These are phyloP conservation scores for Gymnosoma rotundatum DNA, from an alignment of 2,888 invertebrate genomes.

Conservation along the genomic window DNA sequence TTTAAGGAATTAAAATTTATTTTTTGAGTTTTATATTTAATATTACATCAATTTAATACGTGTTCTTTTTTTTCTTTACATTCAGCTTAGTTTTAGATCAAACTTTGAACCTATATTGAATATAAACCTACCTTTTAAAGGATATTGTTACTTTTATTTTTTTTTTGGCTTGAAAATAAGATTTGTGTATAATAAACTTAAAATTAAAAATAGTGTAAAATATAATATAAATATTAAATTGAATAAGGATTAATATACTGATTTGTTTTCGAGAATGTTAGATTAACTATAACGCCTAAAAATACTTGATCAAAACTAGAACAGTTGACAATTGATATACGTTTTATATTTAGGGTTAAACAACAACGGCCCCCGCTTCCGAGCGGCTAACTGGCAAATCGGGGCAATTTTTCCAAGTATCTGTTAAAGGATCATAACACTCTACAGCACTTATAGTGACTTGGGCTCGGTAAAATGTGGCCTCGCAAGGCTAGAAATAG, in stretches of 20 bases:
- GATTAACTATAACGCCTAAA: slow-evolving; percentile 45
- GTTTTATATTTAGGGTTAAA: slow-evolving; percentile 82
- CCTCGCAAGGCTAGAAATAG: slow-evolving; percentile 85
- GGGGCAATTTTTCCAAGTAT: slow-evolving; percentile 90
- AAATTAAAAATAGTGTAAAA: slow-evolving; percentile 37
- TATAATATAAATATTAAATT: slow-evolving; percentile 26
- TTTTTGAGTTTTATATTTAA: slow-evolving; percentile 25
- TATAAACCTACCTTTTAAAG: slow-evolving; percentile 37
- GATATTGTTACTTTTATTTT: slow-evolving; percentile 38
- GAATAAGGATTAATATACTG: slow-evolving; percentile 32
- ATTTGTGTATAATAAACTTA: slow-evolving; percentile 49
- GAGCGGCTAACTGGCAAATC: slow-evolving; percentile 92
- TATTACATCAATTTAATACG: slow-evolving; percentile 64
- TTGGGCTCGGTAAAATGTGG: slow-evolving; percentile 92
- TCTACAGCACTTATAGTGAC: slow-evolving; percentile 92
- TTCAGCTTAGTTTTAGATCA: slow-evolving; percentile 32
- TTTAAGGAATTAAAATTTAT: not conserved
- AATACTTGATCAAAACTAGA: slow-evolving; percentile 37
- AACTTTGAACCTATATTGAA: slow-evolving; percentile 34
- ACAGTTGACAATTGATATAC: slow-evolving; percentile 31
- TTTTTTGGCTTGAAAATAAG: slow-evolving; percentile 31
- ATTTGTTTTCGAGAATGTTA: slow-evolving; percentile 33
- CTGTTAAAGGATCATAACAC: slow-evolving; percentile 90
- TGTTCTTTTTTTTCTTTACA: slow-evolving; percentile 56
- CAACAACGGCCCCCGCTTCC: slow-evolving; percentile 93